Evolutionary conservation across 2,888 invertebrate species (phyloP), one percentile per base, ranked within the genome.

Genomic region (Drosophila mimica): DNA sequence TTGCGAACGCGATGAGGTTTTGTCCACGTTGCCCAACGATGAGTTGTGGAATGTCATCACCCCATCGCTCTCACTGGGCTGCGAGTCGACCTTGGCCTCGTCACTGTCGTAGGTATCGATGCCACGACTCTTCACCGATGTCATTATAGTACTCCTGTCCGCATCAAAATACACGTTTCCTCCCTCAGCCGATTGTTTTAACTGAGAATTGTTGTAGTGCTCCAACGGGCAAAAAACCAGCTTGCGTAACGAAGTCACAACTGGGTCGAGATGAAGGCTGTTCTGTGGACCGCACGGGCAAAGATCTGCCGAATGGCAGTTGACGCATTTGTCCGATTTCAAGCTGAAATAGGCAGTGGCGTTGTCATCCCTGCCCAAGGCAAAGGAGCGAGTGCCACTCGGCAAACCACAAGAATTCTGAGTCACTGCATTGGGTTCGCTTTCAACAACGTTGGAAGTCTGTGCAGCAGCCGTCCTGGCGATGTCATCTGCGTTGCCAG

Each of bases 1-100:
- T 15, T 56, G 88, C 5, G 85, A 85, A 3, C 88, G 61, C 0
- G 77, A 85, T 7, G 84, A 88, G 0, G 85, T 82, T 33, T 71
- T 77, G 3, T 74, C 67, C 3, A 71, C 58, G 7, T 36, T 28
- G 1, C 76, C 82, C 17, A 82, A 66, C 5, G 82, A 85, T 3
- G 79, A 48, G 15, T 72, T 79, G 8, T 53, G 56, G 9, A 8
- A 46, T 4, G 64, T 38, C 38, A 7, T 53, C 8, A 15, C 9
- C 17, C 38, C 8, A 11, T 48, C 43, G 6, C 36, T 31, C 4
- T 33, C 48, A 15, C 58, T 51, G 8, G 13, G 53, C 30, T 30
- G 28, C 20, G 15, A 20, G 20, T 15, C 20, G 15, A 15, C 7
- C 25, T 46, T 46, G 20, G 17, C 5, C 11, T 31, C 53, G 28